phyloP scores from a whole-genome alignment of 2,888 invertebrate species.

The Chamaedrilus cognettii region DNA sequence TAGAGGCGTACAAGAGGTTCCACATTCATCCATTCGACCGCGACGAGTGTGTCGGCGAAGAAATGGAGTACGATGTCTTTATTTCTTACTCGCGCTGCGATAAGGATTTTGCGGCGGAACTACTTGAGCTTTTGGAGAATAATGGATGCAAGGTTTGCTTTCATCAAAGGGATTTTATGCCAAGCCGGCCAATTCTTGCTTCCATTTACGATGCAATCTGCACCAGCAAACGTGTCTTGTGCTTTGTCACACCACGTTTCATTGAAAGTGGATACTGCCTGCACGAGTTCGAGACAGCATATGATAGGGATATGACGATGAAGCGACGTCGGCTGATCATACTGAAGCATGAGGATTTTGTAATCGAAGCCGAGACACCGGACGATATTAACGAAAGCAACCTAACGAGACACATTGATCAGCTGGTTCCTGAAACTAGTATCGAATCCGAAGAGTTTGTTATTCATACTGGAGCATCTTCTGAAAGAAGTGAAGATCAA shows the following conservation, averaged over 20 bases:
- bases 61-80: neutral
- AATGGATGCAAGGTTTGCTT: constrained; percentile 4
- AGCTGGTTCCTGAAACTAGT: no score
- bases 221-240: neutral
- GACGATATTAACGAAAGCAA: no score
- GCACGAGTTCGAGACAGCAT: neutral
- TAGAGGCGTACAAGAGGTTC: neutral
- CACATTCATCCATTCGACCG: constrained; percentile 1
- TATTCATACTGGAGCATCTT: no score
- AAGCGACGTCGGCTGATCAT: neutral
- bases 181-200: neutral
- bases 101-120: neutral
- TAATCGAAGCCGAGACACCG: neutral
- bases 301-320: neutral
- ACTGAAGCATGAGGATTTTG: no score
- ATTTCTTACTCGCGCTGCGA: neutral
- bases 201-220: neutral
- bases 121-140: neutral
- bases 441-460: no score
- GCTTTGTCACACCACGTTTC: neutral
- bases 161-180: constrained; percentile 3
- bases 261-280: neutral
- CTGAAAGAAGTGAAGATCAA: no score
- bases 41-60: constrained; percentile 1
- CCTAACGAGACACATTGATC: no score